Evolutionary conservation across 2,113 vertebrate genomes (phyloP).

Genomic region (Serilophus lunatus): DNA sequence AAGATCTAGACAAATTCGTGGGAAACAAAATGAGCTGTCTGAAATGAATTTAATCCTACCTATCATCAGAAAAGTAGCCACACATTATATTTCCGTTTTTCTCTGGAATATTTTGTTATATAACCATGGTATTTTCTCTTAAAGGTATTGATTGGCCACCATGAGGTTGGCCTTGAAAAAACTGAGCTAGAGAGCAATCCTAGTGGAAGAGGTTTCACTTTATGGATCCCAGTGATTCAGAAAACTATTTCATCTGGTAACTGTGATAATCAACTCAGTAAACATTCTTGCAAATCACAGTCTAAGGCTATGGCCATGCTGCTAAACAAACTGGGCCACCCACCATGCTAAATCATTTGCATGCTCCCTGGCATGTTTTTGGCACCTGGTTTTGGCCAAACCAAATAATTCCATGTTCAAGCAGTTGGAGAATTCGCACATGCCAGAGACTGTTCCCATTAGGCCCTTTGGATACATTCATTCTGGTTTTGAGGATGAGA

Average conservation of each 20-base stretch:
- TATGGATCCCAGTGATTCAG: neutral
- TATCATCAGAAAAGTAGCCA: neutral
- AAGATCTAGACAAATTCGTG: neutral
- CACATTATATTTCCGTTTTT: neutral
- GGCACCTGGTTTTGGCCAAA: neutral
- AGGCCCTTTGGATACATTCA: neutral
- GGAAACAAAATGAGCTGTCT: neutral
- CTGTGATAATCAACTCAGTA: neutral
- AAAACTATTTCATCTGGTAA: neutral
- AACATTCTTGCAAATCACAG: neutral
- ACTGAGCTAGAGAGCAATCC: neutral
- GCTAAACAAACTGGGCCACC: neutral
- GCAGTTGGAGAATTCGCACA: neutral
- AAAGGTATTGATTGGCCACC: neutral
- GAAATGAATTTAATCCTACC: neutral
- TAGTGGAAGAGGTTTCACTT: neutral
- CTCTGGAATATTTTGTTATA: neutral
- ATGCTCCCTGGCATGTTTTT: neutral
- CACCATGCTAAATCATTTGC: fast-evolving
- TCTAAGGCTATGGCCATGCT: neutral
- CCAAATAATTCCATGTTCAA: neutral
- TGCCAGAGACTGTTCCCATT: neutral
- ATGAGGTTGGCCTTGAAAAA: neutral
- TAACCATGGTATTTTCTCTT: neutral
- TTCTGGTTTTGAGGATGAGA: neutral